phyloP scores from a whole-genome alignment of 2,113 vertebrate genomes.

The Drymodes brunneopygia region DNA sequence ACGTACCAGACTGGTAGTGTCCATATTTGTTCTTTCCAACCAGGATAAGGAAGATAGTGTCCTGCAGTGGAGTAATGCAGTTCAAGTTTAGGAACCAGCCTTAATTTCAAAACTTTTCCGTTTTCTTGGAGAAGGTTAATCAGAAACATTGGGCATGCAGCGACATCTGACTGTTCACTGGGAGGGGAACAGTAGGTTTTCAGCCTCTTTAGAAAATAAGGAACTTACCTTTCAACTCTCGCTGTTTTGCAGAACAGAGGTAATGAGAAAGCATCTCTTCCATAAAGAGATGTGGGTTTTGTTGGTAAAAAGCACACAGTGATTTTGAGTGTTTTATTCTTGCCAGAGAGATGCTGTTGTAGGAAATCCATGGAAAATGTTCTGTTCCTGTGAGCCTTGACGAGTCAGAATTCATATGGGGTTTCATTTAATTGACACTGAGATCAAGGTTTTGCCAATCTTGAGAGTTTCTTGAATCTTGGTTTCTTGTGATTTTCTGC shows the following conservation, averaged over 20 bases:
- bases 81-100: background rate
- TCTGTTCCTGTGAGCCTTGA: background rate
- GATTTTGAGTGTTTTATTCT: background rate
- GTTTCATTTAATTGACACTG: background rate
- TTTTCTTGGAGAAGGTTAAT: background rate
- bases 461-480: background rate
- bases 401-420: background rate
- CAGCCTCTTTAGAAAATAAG: background rate
- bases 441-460: background rate
- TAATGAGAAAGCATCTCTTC: background rate
- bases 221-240: background rate
- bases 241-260: background rate
- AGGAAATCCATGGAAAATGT: background rate
- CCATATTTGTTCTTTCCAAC: background rate
- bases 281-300: background rate
- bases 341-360: background rate
- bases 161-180: fast-evolving
- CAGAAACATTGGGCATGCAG: background rate
- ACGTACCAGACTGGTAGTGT: background rate
- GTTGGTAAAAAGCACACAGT: background rate
- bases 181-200: background rate
- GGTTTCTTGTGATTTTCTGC: background rate
- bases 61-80: background rate
- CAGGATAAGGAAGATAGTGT: background rate
- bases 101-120: background rate